Conservation (phyloP, 2,888 invertebrate species). For the Drosophila limbata region DNA sequence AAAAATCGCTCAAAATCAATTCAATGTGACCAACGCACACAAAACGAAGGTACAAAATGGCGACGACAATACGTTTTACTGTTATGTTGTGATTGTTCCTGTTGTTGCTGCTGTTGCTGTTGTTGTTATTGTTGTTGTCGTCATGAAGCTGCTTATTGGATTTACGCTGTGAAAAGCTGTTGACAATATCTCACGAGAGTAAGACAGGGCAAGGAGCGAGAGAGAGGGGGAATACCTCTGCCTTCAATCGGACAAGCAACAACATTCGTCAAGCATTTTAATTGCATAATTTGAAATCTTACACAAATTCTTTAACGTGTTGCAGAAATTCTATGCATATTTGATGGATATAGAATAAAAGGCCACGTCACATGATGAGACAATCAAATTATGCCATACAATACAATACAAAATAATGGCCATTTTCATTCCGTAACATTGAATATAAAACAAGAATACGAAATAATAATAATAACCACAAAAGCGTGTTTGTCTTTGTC, state of each 20-base stretch:
- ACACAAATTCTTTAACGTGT: conserved; percentile 1
- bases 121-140: conserved; percentile 28
- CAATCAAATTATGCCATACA: conserved; percentile 66
- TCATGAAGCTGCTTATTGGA: conserved; percentile 70
- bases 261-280: conserved; percentile 40
- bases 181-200: conserved; percentile 51
- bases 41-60: conserved; percentile 61
- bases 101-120: too few species aligned
- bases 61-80: conserved; percentile 59
- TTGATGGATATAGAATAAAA: conserved; percentile 39
- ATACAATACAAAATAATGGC: conserved; percentile 62
- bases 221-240: too few species aligned
- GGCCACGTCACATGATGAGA: conserved; percentile 45
- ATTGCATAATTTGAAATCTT: conserved; percentile 44
- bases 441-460: conserved; percentile 65
- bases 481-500: conserved; percentile 38
- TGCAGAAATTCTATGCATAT: conserved; percentile 44
- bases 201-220: neutral
- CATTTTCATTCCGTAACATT: conserved; percentile 70
- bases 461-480: conserved; percentile 61
- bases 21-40: conserved; percentile 66
- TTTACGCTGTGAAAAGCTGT: conserved; percentile 60
- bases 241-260: conserved; percentile 11
- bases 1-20: conserved; percentile 70
- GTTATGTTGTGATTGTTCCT: conserved; percentile 16